A percentile compares a stretch with the other conserved stretches of the same genome.
These are phyloP conservation scores for Dione vanillae DNA, from an alignment of 2,888 invertebrate genomes.

Conservation along the genomic window DNA sequence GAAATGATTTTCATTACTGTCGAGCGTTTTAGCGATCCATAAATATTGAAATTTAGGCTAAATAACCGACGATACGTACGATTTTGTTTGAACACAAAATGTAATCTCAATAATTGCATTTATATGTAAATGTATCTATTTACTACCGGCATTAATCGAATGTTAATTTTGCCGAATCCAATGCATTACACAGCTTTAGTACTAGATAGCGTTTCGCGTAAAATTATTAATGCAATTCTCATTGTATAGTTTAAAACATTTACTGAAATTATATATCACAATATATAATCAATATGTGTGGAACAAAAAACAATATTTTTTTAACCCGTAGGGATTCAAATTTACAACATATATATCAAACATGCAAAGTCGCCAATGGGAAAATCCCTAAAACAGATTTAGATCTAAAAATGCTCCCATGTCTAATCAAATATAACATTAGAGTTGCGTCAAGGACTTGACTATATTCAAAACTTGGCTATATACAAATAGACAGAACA, in stretches of 20 bases:
- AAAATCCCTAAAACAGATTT: no score
- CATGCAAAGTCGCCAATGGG: no score
- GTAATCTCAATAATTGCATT: constrained; percentile 34
- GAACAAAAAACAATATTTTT: no score
- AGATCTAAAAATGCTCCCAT: no score
- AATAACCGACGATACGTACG: constrained; percentile 28
- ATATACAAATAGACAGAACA: no score
- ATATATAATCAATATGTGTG: no score
- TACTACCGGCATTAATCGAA: constrained; percentile 29
- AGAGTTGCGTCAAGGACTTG: no score
- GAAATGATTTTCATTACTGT: constrained; percentile 22
- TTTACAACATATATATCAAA: no score
- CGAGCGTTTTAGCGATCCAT: constrained; percentile 14
- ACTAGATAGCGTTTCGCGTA: background rate
- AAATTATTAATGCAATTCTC: constrained; percentile 2
- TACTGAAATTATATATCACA: no score
- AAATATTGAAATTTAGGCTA: constrained; percentile 32
- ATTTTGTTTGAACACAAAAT: constrained; percentile 33
- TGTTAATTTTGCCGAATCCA: constrained; percentile 28
- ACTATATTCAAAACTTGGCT: no score
- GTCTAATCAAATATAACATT: no score
- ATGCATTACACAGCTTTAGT: constrained; percentile 38
- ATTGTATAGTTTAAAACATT: background rate
- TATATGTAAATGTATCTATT: constrained; percentile 34
- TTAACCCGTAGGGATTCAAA: no score